Percentiles rank a stretch among this genome's conserved stretches.
These are phyloP conservation scores for Galemys pyrenaicus DNA, from an alignment of 2,113 vertebrate species.

Conservation along the genomic window DNA sequence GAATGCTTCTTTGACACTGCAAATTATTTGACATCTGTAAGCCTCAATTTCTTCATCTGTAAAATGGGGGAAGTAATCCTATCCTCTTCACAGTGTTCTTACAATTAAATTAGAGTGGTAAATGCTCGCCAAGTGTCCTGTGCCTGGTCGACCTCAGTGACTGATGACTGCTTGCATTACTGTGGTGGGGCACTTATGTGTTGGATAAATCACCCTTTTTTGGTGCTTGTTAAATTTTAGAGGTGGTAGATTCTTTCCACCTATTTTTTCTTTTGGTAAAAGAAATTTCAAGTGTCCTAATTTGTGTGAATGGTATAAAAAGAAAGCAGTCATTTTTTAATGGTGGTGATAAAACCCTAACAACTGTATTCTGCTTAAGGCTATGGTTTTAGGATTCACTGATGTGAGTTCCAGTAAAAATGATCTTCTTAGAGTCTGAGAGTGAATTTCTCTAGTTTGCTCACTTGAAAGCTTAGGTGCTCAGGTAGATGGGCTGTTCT, in stretches of 20 bases:
- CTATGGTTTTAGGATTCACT: conserved; percentile 35
- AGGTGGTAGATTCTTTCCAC: conserved; percentile 31
- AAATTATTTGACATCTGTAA: conserved; percentile 38
- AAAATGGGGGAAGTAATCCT: conserved; percentile 45
- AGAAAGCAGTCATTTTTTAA: conserved; percentile 48
- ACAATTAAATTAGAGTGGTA: conserved; percentile 11
- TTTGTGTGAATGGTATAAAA: conserved; percentile 56
- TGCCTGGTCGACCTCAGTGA: conserved; percentile 40
- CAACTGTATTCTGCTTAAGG: conserved; percentile 36
- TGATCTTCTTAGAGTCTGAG: conserved; percentile 40
- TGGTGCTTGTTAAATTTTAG: conserved; percentile 60
- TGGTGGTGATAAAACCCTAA: background rate
- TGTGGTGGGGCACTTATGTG: background rate
- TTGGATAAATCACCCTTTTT: conserved; percentile 50
- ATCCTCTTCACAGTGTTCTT: background rate
- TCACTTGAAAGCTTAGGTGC: conserved; percentile 7
- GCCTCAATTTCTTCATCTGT: conserved; percentile 45
- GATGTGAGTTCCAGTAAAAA: conserved; percentile 34
- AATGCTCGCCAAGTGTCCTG: background rate
- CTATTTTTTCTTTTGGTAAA: conserved; percentile 45
- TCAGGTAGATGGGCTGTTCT: background rate
- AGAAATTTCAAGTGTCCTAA: conserved; percentile 41
- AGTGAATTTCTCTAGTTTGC: conserved; percentile 45
- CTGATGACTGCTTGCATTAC: background rate
- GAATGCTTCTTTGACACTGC: background rate